phyloP scores from a whole-genome alignment of 2,113 vertebrate species.

The Hydropotes inermis region DNA sequence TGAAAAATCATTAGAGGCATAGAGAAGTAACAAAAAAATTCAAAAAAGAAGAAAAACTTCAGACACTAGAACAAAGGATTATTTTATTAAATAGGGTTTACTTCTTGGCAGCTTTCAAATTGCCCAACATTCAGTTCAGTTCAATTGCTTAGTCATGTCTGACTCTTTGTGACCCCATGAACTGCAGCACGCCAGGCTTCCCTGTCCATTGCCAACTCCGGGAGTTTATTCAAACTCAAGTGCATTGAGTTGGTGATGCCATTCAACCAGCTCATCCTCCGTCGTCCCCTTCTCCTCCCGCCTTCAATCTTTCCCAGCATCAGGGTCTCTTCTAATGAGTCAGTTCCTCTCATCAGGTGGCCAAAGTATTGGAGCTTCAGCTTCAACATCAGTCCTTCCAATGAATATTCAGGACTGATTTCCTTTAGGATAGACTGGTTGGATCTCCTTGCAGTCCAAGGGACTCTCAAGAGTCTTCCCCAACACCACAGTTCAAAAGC shows the following conservation, averaged over 20 bases:
- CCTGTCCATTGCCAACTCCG: not conserved
- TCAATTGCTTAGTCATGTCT: not conserved
- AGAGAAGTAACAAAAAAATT: not conserved
- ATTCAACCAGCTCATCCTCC: not conserved
- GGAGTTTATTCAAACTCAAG: not conserved
- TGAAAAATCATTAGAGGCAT: not conserved
- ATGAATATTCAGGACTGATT: not conserved
- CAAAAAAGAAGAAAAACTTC: not conserved
- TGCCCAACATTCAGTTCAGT: not conserved
- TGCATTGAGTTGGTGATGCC: not conserved
- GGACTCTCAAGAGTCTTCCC: not conserved
- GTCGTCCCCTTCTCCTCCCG: fast-evolving
- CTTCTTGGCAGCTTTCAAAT: not conserved
- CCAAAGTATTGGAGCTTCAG: not conserved
- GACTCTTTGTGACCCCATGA: not conserved
- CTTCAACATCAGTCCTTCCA: not conserved
- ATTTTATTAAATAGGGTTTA: not conserved
- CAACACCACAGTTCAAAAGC: not conserved
- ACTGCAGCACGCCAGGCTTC: not conserved
- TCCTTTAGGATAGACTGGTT: not conserved
- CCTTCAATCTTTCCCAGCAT: not conserved
- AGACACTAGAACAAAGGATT: not conserved
- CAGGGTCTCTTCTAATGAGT: not conserved
- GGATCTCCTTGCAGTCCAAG: not conserved
- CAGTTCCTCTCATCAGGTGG: not conserved